Evolutionary conservation across 1,140 invertebrate species (phyloP).

Genomic region (Idris sp.): DNA sequence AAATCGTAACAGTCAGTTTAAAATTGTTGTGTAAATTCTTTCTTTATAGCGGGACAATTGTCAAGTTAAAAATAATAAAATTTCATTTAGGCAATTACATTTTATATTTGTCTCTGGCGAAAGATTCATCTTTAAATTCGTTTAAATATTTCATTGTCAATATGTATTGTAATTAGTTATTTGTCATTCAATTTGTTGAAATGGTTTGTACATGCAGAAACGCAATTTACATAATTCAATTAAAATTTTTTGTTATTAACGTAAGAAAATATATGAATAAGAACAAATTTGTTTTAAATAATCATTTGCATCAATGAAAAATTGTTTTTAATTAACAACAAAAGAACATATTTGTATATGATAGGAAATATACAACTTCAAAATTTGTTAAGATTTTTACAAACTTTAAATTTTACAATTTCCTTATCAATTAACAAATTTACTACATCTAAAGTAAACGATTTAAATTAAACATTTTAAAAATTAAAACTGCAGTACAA

Average conservation of each 20-base stretch:
- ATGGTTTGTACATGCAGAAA: too few species aligned
- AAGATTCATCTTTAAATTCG: constrained; percentile 48
- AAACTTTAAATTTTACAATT: too few species aligned
- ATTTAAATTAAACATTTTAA: constrained; percentile 9
- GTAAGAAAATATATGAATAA: too few species aligned
- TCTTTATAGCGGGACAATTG: constrained; percentile 8
- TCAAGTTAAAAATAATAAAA: constrained; percentile 33
- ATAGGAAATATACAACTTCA: too few species aligned
- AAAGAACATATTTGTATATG: too few species aligned
- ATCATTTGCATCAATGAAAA: too few species aligned
- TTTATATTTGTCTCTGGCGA: constrained; percentile 42
- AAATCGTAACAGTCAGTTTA: constrained; percentile 26
- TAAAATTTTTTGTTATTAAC: too few species aligned
- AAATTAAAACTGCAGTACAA: constrained; percentile 29
- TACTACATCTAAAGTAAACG: constrained; percentile 10
- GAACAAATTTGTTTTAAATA: too few species aligned
- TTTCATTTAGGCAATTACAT: constrained; percentile 46
- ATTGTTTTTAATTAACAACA: too few species aligned
- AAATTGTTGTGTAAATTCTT: constrained; percentile 26
- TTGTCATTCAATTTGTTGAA: background rate
- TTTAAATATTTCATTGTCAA: constrained; percentile 36
- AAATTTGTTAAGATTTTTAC: too few species aligned
- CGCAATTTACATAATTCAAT: background rate
- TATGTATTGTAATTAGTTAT: constrained; percentile 37
- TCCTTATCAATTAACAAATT: background rate